Evolutionary conservation across 2,888 invertebrate genomes (phyloP).

Genomic region (Copidosoma aretas): DNA sequence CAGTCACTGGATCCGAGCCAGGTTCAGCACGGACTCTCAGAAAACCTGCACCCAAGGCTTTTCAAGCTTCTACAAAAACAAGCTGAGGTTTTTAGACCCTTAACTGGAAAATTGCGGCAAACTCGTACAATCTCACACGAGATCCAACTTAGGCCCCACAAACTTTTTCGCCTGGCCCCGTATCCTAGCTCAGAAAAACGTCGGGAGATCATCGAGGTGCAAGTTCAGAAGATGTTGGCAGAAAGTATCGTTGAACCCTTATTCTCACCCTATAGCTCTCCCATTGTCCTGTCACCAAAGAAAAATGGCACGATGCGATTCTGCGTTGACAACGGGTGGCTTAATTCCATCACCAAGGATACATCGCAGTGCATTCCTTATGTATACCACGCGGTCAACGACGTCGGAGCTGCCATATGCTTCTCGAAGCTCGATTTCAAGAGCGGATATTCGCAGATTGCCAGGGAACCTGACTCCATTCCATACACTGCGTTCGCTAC

Average conservation of each 20-base stretch:
- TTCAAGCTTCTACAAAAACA: no score
- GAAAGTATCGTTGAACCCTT: slow-evolving; percentile 40
- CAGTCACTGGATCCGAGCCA: no score
- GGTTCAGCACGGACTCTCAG: no score
- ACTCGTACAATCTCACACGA: no score
- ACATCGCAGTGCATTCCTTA: slow-evolving; percentile 7
- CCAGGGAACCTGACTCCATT: slow-evolving; percentile 41
- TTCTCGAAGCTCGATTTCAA: background rate
- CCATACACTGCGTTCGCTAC: slow-evolving; percentile 48
- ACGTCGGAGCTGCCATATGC: slow-evolving; percentile 44
- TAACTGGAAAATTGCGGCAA: no score
- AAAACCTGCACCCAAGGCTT: no score
- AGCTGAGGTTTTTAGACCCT: no score
- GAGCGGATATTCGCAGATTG: slow-evolving; percentile 50
- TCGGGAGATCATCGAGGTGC: slow-evolving; percentile 11
- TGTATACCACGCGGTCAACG: slow-evolving; percentile 22
- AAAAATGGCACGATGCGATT: slow-evolving; percentile 38
- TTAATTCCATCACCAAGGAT: slow-evolving; percentile 20
- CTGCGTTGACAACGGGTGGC: slow-evolving; percentile 39
- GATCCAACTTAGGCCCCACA: background rate
- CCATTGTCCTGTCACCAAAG: slow-evolving; percentile 39
- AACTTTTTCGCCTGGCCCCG: no score
- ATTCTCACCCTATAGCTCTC: slow-evolving; percentile 39
- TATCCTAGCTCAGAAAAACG: background rate
- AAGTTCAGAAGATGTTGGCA: slow-evolving; percentile 41